Percentiles rank a stretch among this genome's conserved stretches.
phyloP scores from a whole-genome alignment of 2,797 vertebrate species.

The Philypnodon macrostomus region DNA sequence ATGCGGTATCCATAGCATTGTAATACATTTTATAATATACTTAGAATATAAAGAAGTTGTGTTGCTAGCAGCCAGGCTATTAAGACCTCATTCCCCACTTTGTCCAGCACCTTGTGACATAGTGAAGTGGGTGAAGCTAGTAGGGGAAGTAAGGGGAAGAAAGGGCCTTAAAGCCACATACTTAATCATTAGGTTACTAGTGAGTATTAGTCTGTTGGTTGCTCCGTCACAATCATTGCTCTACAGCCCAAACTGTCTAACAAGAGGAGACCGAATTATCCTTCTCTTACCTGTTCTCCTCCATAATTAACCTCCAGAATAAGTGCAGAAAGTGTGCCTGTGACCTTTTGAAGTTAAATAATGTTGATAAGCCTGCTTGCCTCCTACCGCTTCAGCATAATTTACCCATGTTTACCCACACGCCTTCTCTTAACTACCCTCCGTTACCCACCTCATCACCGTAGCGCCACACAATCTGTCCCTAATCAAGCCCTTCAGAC shows the following conservation, averaged over 20 bases:
- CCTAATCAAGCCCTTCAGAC: conserved; percentile 51
- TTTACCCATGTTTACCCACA: conserved; percentile 51
- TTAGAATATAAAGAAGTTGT: too few relatives aligned
- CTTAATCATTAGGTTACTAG: too few relatives aligned
- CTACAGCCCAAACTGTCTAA: conserved; percentile 36
- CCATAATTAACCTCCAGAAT: conserved; percentile 36
- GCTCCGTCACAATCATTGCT: too few relatives aligned
- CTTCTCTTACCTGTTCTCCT: conserved; percentile 19
- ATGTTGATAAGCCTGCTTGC: conserved; percentile 29
- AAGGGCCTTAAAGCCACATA: too few relatives aligned
- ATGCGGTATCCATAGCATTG: too few relatives aligned
- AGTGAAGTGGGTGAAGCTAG: too few relatives aligned
- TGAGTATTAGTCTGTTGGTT: too few relatives aligned
- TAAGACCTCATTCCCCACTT: too few relatives aligned
- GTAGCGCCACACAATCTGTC: conserved; percentile 51
- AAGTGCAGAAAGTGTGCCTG: conserved; percentile 23
- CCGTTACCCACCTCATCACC: conserved; percentile 44
- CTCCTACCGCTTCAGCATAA: conserved; percentile 50
- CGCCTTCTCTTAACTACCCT: conserved; percentile 36
- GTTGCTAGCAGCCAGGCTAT: too few relatives aligned
- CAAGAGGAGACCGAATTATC: conserved; percentile 34
- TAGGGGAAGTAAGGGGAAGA: too few relatives aligned
- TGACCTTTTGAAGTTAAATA: conserved; percentile 44
- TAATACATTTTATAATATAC: too few relatives aligned
- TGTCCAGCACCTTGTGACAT: too few relatives aligned